These are phyloP conservation scores for Neostethus bicornis DNA, from an alignment of 2,797 vertebrate genomes.

Conservation along the genomic window DNA sequence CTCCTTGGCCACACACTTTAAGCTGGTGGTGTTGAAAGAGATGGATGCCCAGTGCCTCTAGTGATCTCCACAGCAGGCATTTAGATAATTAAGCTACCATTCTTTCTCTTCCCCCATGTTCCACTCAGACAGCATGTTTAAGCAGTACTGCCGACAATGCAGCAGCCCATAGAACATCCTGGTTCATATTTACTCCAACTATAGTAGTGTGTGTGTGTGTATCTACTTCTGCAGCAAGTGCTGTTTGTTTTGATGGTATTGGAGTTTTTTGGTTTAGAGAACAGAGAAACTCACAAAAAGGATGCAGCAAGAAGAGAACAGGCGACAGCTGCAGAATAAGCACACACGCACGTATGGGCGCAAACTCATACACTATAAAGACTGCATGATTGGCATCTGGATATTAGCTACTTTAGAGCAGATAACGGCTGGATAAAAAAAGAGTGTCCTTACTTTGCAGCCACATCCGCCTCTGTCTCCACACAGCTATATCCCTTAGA, in stretches of 20 bases:
- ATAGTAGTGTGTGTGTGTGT: slow-evolving; percentile 1
- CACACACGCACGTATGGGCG: slow-evolving; percentile 15
- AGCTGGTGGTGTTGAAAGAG: slow-evolving; percentile 66
- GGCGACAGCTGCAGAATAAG: slow-evolving; percentile 66
- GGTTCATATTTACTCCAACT: neutral
- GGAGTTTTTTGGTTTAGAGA: slow-evolving; percentile 65
- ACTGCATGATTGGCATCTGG: slow-evolving; percentile 47
- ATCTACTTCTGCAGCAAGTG: slow-evolving; percentile 30
- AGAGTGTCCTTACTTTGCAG: too few species aligned
- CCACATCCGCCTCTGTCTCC: slow-evolving; percentile 46
- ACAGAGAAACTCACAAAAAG: slow-evolving; percentile 52
- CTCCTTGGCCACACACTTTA: slow-evolving; percentile 47
- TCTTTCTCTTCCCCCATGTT: slow-evolving; percentile 50
- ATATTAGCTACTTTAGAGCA: slow-evolving; percentile 37
- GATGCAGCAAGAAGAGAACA: slow-evolving; percentile 52
- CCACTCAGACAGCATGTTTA: slow-evolving; percentile 16
- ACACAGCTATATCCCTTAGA: slow-evolving; percentile 51
- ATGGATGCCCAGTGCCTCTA: slow-evolving; percentile 63
- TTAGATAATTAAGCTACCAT: slow-evolving; percentile 77
- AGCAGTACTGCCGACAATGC: slow-evolving; percentile 15
- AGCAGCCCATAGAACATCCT: neutral
- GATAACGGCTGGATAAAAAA: slow-evolving; percentile 25
- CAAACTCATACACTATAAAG: slow-evolving; percentile 10
- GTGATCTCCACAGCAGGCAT: slow-evolving; percentile 70
- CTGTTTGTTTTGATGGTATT: slow-evolving; percentile 64